Evolutionary conservation across 2,113 vertebrate genomes (phyloP), one percentile per base, ranked within the genome.

Genomic region (Terrapene triunguis): DNA sequence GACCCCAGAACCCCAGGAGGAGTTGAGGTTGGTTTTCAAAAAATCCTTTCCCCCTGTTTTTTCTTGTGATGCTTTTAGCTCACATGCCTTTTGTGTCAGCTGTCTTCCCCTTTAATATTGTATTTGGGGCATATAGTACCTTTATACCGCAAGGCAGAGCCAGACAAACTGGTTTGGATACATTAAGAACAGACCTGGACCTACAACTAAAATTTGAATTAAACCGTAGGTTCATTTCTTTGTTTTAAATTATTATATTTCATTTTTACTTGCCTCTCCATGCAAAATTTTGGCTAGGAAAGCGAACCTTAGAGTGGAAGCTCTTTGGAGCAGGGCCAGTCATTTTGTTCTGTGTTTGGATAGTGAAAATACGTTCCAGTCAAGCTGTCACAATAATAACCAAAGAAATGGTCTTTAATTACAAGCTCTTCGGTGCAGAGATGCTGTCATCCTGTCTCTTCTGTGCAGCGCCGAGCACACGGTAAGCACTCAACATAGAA

Each of bases 271-370:
- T 25, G 0, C 1, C 1, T 29, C 1, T 38, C 8, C 8, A 0
- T 78, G 29, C 24, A 2, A 76, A 2, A 2, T 8, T 79, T 4
- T 27, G 35, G 3, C 16, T 8, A 1, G 8, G 4, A 55, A 0
- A 4, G 42, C 8, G 8, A 0, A 80, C 87, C 59, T 0, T 1
- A 59, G 2, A 8, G 82, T 14, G 1, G 81, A 57, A 53, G 29
- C 1, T 17, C 12, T 29, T 57, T 38, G 3, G 44, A 12, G 1
- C 84, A 81, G 2, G 0, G 2, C 35, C 7, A 80, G 27, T 9
- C 0, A 38, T 88, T 92, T 89, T 85, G 0, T 0, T 53, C 7
- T 13, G 1, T 0, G 32, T 76, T 85, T 47, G 1, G 42, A 11
- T 47, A 65, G 32, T 10, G 55, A 8, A 25, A 57, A 57, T 25